Percentiles rank a stretch among this genome's conserved stretches.
Evolutionary conservation across 35 echinoderm and acorn worm genomes (phyloP).

Genomic region (Ptychodera flava): DNA sequence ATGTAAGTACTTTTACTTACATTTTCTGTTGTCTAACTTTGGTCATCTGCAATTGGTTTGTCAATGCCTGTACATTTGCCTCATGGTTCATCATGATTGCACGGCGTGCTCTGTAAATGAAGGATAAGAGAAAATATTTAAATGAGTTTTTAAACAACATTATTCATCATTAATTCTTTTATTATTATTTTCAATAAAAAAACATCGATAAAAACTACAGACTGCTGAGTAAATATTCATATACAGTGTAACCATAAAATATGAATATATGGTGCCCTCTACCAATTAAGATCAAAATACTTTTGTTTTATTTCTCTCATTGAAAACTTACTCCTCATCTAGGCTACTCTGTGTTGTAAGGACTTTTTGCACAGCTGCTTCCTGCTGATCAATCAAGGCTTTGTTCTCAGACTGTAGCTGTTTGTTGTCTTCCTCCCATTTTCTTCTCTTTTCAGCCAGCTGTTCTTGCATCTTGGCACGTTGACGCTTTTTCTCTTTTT

Average conservation of each 20-base stretch:
- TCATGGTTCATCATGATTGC: conserved; percentile 85
- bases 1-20: no score
- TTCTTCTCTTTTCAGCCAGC: conserved; percentile 43
- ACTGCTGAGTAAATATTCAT: no score
- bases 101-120: conserved; percentile 48
- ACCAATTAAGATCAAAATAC: neutral
- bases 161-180: no score
- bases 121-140: neutral
- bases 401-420: conserved; percentile 51
- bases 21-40: conserved; percentile 86
- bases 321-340: conserved; percentile 70
- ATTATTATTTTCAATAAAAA: no score
- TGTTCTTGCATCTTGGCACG: conserved; percentile 44
- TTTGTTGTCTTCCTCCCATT: conserved; percentile 67
- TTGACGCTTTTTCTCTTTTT: conserved; percentile 66
- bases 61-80: conserved; percentile 54
- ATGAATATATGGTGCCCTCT: neutral
- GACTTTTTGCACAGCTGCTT: conserved; percentile 57
- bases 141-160: no score
- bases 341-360: conserved; percentile 61
- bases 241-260: no score
- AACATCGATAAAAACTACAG: no score
- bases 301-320: neutral
- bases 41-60: conserved; percentile 81
- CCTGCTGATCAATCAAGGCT: conserved; percentile 65